Evolutionary conservation across 2,113 vertebrate genomes (phyloP).

Genomic region (Sakesphorus luctuosus): DNA sequence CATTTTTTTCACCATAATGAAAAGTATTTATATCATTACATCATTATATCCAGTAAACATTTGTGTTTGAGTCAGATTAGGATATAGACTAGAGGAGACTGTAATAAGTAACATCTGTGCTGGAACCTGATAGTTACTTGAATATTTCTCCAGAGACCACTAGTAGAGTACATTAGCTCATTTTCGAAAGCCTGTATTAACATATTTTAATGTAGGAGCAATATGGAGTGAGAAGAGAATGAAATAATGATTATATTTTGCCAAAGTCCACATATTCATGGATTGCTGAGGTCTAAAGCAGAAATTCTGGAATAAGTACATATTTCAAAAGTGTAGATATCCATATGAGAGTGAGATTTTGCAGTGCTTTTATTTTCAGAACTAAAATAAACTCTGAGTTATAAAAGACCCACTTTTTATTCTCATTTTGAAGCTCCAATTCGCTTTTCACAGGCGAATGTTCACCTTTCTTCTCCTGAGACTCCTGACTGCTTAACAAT

Average conservation of each 20-base stretch:
- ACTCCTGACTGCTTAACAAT: not conserved
- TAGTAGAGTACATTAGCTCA: not conserved
- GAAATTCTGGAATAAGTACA: not conserved
- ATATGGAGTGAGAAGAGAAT: not conserved
- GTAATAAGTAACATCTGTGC: conserved; percentile 19
- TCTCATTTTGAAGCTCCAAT: not conserved
- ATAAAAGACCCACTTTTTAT: not conserved
- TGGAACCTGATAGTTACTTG: not conserved
- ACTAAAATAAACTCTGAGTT: not conserved
- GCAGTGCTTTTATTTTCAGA: not conserved
- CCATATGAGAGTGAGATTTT: not conserved
- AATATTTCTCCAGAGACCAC: conserved; percentile 1
- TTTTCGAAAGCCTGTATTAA: not conserved
- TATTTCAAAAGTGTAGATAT: not conserved
- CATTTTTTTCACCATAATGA: not conserved
- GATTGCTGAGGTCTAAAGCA: not conserved
- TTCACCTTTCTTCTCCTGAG: not conserved
- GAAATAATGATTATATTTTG: not conserved
- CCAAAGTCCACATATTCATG: not conserved
- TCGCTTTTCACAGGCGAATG: not conserved
- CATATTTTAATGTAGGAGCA: not conserved
- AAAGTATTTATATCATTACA: not conserved
- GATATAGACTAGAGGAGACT: not conserved
- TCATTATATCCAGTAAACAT: not conserved
- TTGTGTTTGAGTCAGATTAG: not conserved